Conservation (phyloP, 2,888 invertebrate genomes). For the Hemicrepidius hirtus region DNA sequence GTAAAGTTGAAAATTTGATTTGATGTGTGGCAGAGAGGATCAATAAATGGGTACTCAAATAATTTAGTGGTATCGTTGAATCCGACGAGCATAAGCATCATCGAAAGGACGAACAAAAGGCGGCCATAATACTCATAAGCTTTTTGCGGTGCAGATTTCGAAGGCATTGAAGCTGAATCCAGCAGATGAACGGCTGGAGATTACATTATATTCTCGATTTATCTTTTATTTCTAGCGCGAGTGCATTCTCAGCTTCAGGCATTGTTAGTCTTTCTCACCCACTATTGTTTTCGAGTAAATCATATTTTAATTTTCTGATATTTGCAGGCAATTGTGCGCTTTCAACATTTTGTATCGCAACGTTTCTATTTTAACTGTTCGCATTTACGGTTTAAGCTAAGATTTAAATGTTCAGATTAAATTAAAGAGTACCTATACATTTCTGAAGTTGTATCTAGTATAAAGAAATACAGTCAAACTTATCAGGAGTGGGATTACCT, state of each 20-base stretch:
- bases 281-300: conserved; percentile 66
- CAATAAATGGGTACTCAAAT: conserved; percentile 44
- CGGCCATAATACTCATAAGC: conserved; percentile 61
- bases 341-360: conserved; percentile 37
- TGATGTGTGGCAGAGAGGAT: conserved; percentile 30
- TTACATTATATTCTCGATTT: conserved; percentile 67
- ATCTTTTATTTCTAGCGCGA: conserved; percentile 65
- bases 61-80: conserved; percentile 49
- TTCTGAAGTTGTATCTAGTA: too few species aligned
- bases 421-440: background rate
- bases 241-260: conserved; percentile 64
- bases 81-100: conserved; percentile 47
- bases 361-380: conserved; percentile 26
- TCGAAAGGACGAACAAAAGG: conserved; percentile 61
- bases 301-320: conserved; percentile 67
- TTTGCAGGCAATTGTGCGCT: conserved; percentile 54
- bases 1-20: conserved; percentile 27
- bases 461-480: too few species aligned
- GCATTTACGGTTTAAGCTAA: conserved; percentile 14
- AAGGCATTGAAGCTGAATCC: conserved; percentile 65
- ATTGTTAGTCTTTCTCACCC: conserved; percentile 67
- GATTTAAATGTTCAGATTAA: conserved; percentile 8
- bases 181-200: conserved; percentile 66
- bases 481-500: too few species aligned
- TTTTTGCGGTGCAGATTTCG: conserved; percentile 65